Percentiles rank a stretch among this genome's conserved stretches.
These are phyloP conservation scores for Camelus dromedarius DNA, from an alignment of 2,113 vertebrate species.

Conservation along the genomic window DNA sequence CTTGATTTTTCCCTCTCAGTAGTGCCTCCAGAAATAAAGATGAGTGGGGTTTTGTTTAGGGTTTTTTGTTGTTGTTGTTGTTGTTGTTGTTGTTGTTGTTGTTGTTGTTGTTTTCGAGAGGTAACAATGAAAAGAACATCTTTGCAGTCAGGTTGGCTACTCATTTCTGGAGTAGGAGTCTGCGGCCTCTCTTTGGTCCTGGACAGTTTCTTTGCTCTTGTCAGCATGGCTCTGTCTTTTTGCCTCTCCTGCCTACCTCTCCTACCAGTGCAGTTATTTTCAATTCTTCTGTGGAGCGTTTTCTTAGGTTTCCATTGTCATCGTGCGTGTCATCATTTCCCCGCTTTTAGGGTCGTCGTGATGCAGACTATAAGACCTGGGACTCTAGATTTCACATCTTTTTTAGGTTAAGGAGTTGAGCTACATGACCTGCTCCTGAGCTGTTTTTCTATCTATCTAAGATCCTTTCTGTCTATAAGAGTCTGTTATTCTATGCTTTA, in stretches of 20 bases:
- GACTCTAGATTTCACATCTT: neutral
- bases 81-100: too few species aligned
- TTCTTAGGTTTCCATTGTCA: neutral
- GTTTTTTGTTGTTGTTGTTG: too few species aligned
- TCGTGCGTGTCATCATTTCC: neutral
- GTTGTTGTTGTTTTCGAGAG: neutral
- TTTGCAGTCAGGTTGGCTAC: neutral
- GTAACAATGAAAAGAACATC: neutral
- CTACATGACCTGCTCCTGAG: neutral
- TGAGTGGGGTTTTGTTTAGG: neutral
- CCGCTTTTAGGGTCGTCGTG: neutral
- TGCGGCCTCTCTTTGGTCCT: neutral
- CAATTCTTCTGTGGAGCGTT: neutral
- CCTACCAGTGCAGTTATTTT: neutral
- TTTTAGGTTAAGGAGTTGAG: neutral
- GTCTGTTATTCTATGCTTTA: neutral
- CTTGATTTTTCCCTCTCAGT: neutral
- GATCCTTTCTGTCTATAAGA: neutral
- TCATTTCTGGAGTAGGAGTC: neutral
- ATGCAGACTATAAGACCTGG: neutral
- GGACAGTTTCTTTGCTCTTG: neutral
- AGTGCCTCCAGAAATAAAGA: neutral
- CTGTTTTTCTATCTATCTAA: neutral
- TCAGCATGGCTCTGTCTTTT: neutral
- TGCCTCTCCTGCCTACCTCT: neutral